Base-by-base conservation (phyloP, 53 echinoderm and acorn worm species). In the Pentamera pediparva region DNA sequence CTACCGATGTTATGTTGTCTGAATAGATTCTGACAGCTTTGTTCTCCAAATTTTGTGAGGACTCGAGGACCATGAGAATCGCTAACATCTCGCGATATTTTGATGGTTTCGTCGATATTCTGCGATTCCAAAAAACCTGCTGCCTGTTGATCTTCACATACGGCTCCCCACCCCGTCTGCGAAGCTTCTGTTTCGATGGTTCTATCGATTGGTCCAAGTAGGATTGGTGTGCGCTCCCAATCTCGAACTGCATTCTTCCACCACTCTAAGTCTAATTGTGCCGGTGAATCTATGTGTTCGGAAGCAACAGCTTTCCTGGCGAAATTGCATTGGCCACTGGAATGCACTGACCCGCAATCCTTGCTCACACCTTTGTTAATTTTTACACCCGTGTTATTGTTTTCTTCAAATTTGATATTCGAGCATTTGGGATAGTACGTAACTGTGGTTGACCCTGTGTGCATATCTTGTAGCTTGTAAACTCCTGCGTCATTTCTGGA, bases 301-400 rank as follows among this genome's bases (percentile, higher is more conserved):
- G 18, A 1, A 77, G 51, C 17, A 62, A 37, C 18, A 77, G 58
- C 53, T 75, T 75, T 56, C 57, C 59, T 32, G 75, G 75, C 19
- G 57, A 33, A 0, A 75, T 35, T 40, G 77, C 77, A 33, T 77
- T 62, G 21, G 62, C 2, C 77, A 62, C 48, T 7, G 77, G 8
- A 45, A 77, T 62, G 37, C 77, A 63, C 45, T 62, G 77, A 18
- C 62, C 77, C 24, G 61, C 77, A 29, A 62, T 77, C 49, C 77
- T 36, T 6, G 62, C 77, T 19, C 61, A 33, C 19, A 62, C 77
- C 0, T 15, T 40, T 24, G 25, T 36, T 29, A 22, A 17, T 32
- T 59, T 58, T 18, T 56, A 22, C n/a, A 56, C 33, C 18, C 75
- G 1, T 35, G 30, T 35, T 76, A 58, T 43, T 8, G 26, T 26